Evolutionary conservation across 2,113 vertebrate species (phyloP).

Genomic region (Alces alces): DNA sequence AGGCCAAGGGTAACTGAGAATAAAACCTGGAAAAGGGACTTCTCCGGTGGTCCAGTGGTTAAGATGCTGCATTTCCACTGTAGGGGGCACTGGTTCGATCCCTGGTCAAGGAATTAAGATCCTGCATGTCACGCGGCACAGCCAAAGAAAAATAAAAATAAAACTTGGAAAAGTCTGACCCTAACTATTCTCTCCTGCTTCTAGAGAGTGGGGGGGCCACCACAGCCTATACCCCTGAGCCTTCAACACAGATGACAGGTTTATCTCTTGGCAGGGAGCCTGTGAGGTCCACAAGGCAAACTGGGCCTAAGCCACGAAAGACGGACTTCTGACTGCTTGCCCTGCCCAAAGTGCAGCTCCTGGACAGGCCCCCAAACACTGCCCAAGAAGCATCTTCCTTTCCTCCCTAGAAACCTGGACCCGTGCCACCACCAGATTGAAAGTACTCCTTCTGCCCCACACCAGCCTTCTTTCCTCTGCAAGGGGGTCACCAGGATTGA

Average conservation of each 20-base stretch:
- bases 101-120: background rate
- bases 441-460: background rate
- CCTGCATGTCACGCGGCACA: fast-evolving
- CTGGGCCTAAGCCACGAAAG: background rate
- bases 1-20: background rate
- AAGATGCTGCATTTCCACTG: background rate
- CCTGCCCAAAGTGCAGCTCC: background rate
- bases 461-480: background rate
- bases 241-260: background rate
- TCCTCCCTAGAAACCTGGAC: background rate
- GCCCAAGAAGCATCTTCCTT: background rate
- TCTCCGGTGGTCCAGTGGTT: background rate
- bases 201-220: background rate
- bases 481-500: background rate
- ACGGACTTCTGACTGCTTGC: background rate
- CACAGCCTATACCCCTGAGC: background rate
- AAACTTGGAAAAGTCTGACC: background rate
- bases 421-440: background rate
- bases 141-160: background rate
- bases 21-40: background rate
- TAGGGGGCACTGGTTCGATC: background rate
- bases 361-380: background rate
- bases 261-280: background rate
- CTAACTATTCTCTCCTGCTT: background rate
- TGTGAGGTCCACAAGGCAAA: background rate